phyloP scores from a whole-genome alignment of 2,888 invertebrate genomes.

The Chrysina gloriosa region DNA sequence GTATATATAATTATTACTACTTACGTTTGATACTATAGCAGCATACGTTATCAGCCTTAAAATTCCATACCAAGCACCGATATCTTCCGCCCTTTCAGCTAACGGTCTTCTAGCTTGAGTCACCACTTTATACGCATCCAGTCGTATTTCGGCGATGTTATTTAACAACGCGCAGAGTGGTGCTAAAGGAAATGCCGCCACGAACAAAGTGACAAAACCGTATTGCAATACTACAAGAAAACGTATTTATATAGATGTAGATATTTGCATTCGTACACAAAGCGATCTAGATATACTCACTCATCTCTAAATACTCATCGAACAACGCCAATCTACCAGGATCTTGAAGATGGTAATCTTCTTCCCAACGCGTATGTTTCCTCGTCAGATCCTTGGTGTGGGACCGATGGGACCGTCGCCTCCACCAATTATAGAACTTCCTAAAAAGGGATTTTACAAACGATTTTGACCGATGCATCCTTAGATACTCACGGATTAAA shows the following conservation, averaged over 20 bases:
- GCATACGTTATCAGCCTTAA: conserved; percentile 91
- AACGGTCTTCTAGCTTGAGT: conserved; percentile 90
- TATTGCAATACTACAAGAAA: conserved; percentile 87
- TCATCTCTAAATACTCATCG: conserved; percentile 98
- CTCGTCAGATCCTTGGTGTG: conserved; percentile 79
- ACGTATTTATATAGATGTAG: background rate
- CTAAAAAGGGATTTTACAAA: conserved; percentile 64
- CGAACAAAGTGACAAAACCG: conserved; percentile 97
- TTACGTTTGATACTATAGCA: conserved; percentile 86
- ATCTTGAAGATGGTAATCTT: conserved; percentile 92
- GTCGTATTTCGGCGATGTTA: conserved; percentile 93
- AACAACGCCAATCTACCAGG: conserved; percentile 91
- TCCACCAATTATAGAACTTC: conserved; percentile 91
- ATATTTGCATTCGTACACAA: conserved; percentile 13
- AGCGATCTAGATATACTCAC: conserved; percentile 68
- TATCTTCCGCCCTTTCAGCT: conserved; percentile 91
- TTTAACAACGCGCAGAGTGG: conserved; percentile 95
- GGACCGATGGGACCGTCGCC: conserved; percentile 80
- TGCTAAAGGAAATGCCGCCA: conserved; percentile 96
- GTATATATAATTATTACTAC: conserved; percentile 53
- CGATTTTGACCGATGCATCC: background rate
- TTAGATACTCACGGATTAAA: conserved; percentile 81
- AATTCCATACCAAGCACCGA: conserved; percentile 94
- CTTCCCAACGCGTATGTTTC: conserved; percentile 89
- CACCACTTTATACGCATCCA: conserved; percentile 98